Conservation (phyloP, 2,797 vertebrate genomes). For the Thripadectes ignobilis region DNA sequence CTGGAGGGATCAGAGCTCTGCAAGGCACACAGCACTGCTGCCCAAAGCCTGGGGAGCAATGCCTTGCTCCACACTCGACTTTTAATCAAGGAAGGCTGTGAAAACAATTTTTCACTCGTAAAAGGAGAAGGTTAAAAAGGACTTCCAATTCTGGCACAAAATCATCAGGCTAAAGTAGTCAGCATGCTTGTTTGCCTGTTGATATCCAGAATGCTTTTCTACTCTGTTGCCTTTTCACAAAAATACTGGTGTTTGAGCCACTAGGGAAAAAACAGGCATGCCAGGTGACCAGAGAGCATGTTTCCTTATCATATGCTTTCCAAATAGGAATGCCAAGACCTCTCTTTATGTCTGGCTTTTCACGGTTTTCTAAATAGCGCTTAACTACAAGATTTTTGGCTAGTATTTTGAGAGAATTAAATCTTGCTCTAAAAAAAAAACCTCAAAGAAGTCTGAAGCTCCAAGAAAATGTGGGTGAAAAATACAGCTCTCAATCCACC, state of each 20-base stretch:
- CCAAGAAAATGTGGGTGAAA: not conserved
- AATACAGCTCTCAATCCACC: not conserved
- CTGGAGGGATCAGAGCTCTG: not conserved
- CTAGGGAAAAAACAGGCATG: not conserved
- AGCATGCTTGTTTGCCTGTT: not conserved
- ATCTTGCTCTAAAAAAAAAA: not conserved
- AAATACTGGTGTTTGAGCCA: not conserved
- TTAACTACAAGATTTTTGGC: not conserved
- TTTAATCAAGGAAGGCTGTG: not conserved
- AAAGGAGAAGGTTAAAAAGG: not conserved
- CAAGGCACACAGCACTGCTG: accelerated
- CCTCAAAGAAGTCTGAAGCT: not conserved
- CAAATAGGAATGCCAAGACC: not conserved
- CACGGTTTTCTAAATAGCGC: not conserved
- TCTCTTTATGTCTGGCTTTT: not conserved
- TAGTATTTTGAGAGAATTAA: not conserved
- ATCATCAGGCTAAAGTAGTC: not conserved
- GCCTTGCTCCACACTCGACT: not conserved
- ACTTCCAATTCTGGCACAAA: not conserved
- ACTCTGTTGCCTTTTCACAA: not conserved
- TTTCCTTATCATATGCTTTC: not conserved
- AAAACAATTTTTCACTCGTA: not conserved
- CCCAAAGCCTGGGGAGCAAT: not conserved
- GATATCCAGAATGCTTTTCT: not conserved
- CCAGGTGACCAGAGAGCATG: not conserved